Evolutionary conservation across 2,113 vertebrate species (phyloP).

Genomic region (Budorcas taxicolor): DNA sequence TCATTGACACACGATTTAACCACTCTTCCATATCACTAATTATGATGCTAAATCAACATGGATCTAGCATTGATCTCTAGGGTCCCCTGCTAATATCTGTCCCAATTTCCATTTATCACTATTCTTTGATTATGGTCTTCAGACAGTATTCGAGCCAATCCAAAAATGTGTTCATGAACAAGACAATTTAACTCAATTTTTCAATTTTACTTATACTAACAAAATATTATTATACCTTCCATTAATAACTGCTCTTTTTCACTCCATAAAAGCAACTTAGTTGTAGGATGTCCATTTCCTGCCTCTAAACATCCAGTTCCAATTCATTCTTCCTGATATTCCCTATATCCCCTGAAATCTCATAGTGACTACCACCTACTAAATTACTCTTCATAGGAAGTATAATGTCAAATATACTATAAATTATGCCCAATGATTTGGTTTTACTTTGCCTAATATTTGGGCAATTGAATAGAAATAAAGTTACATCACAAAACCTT

Average conservation of each 20-base stretch:
- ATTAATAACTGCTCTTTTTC: conserved; percentile 3
- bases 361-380: not conserved
- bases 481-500: not conserved
- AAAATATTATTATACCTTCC: not conserved
- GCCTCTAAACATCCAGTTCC: not conserved
- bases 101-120: conserved; percentile 17
- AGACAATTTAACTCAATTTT: conserved; percentile 20
- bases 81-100: conserved; percentile 9
- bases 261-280: not conserved
- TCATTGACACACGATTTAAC: conserved; percentile 8
- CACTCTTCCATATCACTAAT: conserved; percentile 41
- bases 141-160: not conserved
- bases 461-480: not conserved
- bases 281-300: not conserved
- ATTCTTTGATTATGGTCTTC: conserved; percentile 19
- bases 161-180: not conserved
- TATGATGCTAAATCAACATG: conserved; percentile 23
- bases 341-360: not conserved
- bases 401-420: not conserved
- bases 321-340: not conserved
- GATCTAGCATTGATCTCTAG: conserved; percentile 27
- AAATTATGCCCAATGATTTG: not conserved
- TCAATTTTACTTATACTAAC: not conserved
- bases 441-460: not conserved
- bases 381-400: not conserved